Evolutionary conservation across 1,140 invertebrate species (phyloP).

Genomic region (Uloborus diversus): DNA sequence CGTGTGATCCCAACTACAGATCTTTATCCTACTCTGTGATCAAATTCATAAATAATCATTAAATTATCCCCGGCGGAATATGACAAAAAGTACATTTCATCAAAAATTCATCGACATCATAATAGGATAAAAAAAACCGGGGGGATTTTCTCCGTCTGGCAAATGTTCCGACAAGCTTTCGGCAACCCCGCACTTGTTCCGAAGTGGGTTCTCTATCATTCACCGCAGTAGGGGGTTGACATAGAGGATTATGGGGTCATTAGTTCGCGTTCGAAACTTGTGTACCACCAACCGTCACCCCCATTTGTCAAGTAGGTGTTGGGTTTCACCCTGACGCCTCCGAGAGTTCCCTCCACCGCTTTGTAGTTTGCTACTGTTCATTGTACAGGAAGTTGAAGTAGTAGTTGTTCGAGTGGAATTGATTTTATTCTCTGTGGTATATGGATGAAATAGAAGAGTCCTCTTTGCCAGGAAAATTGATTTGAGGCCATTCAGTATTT

Average conservation of each 20-base stretch:
- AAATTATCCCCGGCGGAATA: no score
- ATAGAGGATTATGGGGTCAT: conserved; percentile 33
- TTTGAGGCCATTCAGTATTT: background rate
- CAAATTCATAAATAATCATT: no score
- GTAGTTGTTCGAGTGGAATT: background rate
- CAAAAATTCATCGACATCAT: no score
- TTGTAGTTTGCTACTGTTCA: background rate
- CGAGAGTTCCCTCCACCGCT: background rate
- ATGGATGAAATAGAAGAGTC: background rate
- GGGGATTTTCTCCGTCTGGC: no score
- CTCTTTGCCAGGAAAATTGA: background rate
- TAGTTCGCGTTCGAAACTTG: background rate
- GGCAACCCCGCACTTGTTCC: background rate
- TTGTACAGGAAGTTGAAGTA: background rate
- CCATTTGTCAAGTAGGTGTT: background rate
- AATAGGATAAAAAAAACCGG: no score
- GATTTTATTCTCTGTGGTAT: background rate
- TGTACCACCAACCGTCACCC: background rate
- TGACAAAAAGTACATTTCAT: no score
- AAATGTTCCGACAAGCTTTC: no score
- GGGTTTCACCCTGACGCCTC: background rate
- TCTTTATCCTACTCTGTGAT: no score
- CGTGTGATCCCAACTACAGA: no score
- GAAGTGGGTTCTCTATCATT: background rate
- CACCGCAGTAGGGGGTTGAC: conserved; percentile 2